These are phyloP conservation scores for Acleris cristana DNA, from an alignment of 2,888 invertebrate genomes.

Conservation along the genomic window DNA sequence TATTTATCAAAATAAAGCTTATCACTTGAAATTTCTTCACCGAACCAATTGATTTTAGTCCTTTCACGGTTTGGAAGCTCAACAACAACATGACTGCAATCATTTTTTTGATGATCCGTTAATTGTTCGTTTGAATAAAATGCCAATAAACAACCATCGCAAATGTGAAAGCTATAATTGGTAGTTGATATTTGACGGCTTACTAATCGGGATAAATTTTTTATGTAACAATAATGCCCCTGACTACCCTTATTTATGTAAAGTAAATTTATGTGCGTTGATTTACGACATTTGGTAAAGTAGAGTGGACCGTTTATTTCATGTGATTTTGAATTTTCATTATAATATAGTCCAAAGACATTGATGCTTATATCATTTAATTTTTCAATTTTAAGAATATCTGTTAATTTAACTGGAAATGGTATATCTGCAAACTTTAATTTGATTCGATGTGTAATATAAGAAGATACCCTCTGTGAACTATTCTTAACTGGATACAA, in stretches of 20 bases:
- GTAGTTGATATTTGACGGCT: conserved; percentile 16
- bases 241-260: no score
- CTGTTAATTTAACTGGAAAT: conserved; percentile 46
- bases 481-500: background rate
- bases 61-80: no score
- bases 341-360: conserved; percentile 47
- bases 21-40: no score
- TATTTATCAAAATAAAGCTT: no score
- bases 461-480: conserved; percentile 23
- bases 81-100: no score
- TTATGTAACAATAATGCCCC: conserved; percentile 45
- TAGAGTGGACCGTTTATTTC: conserved; percentile 43
- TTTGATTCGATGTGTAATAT: conserved; percentile 40
- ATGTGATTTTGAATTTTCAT: conserved; percentile 37
- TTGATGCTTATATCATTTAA: conserved; percentile 46
- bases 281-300: conserved; percentile 42
- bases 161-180: conserved; percentile 11
- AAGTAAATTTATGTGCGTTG: conserved; percentile 44
- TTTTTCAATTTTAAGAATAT: conserved; percentile 45
- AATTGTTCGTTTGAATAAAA: conserved; percentile 36
- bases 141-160: conserved; percentile 40
- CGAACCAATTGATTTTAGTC: no score
- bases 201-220: conserved; percentile 40
- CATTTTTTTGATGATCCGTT: no score
- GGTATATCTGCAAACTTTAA: conserved; percentile 42